Evolutionary conservation across 2,888 invertebrate species (phyloP).

Genomic region (Saturnia japonica): DNA sequence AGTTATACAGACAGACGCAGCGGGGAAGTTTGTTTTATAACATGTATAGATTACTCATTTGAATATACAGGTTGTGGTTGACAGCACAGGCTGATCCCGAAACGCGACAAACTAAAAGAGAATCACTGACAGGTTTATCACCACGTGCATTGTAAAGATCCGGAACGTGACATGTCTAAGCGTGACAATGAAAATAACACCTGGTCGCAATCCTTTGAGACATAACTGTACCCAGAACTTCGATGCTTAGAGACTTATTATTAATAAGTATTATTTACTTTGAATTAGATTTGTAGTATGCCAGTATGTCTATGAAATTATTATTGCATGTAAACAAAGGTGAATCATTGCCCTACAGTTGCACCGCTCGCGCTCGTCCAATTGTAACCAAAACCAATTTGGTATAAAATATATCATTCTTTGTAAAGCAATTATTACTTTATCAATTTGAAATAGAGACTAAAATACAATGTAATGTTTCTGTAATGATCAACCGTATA

Average conservation of each 20-base stretch:
- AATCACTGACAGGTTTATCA: too few relatives aligned
- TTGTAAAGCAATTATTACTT: neutral
- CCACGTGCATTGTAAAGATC: too few relatives aligned
- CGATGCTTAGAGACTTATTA: neutral
- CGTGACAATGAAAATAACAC: too few relatives aligned
- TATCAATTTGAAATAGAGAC: neutral
- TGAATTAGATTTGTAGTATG: neutral
- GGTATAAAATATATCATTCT: neutral
- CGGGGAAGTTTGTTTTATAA: too few relatives aligned
- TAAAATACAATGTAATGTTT: neutral
- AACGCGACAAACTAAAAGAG: too few relatives aligned
- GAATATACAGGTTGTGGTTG: too few relatives aligned
- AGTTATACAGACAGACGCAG: too few relatives aligned
- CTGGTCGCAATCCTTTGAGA: too few relatives aligned
- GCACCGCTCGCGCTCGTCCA: neutral
- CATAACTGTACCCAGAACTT: too few relatives aligned
- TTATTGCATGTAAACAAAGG: slow-evolving; percentile 19
- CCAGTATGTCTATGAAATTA: slow-evolving; percentile 6
- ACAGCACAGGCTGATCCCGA: too few relatives aligned
- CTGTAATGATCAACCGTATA: neutral
- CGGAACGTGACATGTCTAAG: too few relatives aligned
- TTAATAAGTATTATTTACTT: neutral
- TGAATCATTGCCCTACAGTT: slow-evolving; percentile 23
- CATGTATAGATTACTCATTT: too few relatives aligned
- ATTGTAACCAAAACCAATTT: neutral